Evolutionary conservation across 2,888 invertebrate genomes (phyloP).

Genomic region (Chloromyia formosa): DNA sequence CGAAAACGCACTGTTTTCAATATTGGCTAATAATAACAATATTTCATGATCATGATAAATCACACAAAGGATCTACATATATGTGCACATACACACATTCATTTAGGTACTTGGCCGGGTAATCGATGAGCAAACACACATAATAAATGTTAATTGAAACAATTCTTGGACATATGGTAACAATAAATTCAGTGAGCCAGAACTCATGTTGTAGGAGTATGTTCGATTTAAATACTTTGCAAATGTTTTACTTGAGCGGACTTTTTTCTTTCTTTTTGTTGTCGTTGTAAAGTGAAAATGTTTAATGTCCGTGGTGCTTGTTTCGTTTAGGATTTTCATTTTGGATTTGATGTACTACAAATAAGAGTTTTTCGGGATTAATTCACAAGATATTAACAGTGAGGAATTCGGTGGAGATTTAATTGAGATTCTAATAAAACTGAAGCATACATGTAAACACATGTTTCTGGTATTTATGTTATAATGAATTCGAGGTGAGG

Average conservation of each 20-base stretch:
- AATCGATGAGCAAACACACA: constrained; percentile 37
- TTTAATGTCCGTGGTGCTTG: no score
- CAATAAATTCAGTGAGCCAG: constrained; percentile 34
- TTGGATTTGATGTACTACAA: no score
- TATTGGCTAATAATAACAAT: constrained; percentile 10
- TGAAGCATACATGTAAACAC: no score
- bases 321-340: no score
- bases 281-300: no score
- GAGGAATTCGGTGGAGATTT: no score
- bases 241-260: not conserved
- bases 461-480: no score
- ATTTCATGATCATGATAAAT: constrained; percentile 16
- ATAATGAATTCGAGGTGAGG: no score
- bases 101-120: not conserved
- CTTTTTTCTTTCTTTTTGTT: no score
- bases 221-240: constrained; percentile 1
- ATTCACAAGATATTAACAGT: no score
- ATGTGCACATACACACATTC: not conserved
- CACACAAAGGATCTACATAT: not conserved
- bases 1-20: constrained; percentile 16
- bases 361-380: no score
- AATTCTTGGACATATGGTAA: constrained; percentile 30
- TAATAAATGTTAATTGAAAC: constrained; percentile 32
- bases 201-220: constrained; percentile 2
- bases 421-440: no score